A percentile compares a stretch with the other conserved stretches of the same genome.
phyloP scores from a whole-genome alignment of 1,140 invertebrate species.

The Lucilia cuprina region DNA sequence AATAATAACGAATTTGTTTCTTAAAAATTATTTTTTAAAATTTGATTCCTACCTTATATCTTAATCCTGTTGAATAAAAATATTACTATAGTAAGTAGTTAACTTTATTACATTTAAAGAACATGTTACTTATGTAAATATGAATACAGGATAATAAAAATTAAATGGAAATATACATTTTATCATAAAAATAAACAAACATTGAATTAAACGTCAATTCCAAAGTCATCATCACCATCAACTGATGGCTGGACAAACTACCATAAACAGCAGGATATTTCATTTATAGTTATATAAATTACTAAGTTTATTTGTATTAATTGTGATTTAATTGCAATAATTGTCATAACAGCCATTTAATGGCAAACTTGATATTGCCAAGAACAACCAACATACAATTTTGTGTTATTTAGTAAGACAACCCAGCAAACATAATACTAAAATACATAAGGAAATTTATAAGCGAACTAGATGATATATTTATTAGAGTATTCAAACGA shows the following conservation, averaged over 20 bases:
- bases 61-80: no score
- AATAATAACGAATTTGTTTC: no score
- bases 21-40: no score
- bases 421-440: background rate
- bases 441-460: no score
- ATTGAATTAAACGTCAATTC: background rate
- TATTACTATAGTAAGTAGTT: no score
- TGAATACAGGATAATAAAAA: no score
- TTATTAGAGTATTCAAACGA: background rate
- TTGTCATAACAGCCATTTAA: background rate
- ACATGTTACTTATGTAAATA: no score
- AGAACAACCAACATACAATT: background rate
- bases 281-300: background rate
- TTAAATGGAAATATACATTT: no score
- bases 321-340: slow-evolving; percentile 26
- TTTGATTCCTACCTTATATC: no score
- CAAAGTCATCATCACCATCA: background rate
- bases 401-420: background rate
- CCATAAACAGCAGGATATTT: background rate
- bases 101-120: no score
- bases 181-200: no score
- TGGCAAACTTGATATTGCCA: background rate
- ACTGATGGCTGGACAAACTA: background rate
- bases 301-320: slow-evolving; percentile 21
- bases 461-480: background rate